A percentile compares a stretch with the other conserved stretches of the same genome.
phyloP scores from a whole-genome alignment of 2,888 invertebrate species.

The Cephonodes hylas region DNA sequence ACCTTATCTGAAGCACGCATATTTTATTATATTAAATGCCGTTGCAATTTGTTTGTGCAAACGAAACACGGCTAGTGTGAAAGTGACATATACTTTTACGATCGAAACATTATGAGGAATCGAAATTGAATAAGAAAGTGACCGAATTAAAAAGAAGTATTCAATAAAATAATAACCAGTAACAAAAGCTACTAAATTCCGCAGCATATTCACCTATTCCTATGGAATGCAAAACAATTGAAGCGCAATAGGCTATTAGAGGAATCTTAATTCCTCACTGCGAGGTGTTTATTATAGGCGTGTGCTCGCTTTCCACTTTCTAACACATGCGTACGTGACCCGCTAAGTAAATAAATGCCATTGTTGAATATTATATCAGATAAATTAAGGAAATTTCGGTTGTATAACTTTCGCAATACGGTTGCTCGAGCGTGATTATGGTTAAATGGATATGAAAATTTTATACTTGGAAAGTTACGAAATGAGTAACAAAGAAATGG shows the following conservation, averaged over 20 bases:
- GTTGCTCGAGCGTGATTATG: background rate
- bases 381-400: background rate
- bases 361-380: conserved; percentile 1
- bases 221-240: background rate
- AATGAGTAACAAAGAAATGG: background rate
- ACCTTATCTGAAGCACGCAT: no score
- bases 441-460: background rate
- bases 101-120: no score
- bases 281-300: conserved; percentile 43
- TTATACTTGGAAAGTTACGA: background rate
- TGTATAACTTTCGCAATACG: background rate
- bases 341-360: conserved; percentile 5
- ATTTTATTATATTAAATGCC: no score
- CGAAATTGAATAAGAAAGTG: no score
- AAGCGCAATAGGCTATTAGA: conserved; percentile 24
- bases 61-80: no score
- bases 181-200: background rate
- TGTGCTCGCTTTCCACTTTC: conserved; percentile 53
- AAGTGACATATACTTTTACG: no score
- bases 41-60: no score
- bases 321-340: conserved; percentile 28
- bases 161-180: background rate
- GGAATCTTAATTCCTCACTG: conserved; percentile 35
- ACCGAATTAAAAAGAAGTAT: background rate
- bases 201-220: background rate